A percentile compares a stretch with the other conserved stretches of the same genome.
Conservation (phyloP, 2,113 vertebrate genomes). For the Labrus mixtus region DNA sequence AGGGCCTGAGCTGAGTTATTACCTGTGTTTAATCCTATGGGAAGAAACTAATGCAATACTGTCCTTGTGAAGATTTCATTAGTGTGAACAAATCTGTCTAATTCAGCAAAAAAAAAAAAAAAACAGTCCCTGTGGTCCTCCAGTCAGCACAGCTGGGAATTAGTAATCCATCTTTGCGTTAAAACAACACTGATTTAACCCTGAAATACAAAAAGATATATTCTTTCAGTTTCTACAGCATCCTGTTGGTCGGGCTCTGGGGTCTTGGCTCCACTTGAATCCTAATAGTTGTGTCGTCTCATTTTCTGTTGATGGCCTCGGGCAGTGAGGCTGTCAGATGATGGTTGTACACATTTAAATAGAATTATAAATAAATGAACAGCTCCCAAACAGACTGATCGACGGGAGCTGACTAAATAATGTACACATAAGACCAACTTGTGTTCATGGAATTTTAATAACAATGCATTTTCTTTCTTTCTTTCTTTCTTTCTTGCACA, state of each 20-base stretch:
- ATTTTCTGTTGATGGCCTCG: conserved; percentile 29
- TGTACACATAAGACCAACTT: neutral
- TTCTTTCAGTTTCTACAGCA: neutral
- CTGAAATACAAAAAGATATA: no score
- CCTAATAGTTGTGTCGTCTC: conserved; percentile 8
- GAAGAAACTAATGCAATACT: conserved; percentile 11
- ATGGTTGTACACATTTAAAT: conserved; percentile 46
- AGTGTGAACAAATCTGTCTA: neutral
- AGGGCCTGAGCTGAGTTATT: conserved; percentile 25
- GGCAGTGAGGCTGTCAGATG: conserved; percentile 10
- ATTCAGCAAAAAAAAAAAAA: neutral
- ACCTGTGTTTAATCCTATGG: conserved; percentile 11
- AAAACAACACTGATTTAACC: neutral
- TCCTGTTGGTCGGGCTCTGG: neutral
- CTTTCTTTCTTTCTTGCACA: no score
- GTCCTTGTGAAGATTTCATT: conserved; percentile 28
- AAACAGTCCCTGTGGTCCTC: conserved; percentile 3
- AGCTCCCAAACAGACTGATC: conserved; percentile 22
- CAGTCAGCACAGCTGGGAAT: neutral
- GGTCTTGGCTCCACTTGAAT: conserved; percentile 3
- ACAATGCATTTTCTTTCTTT: conserved; percentile 5
- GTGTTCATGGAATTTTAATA: conserved; percentile 35
- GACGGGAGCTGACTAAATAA: neutral
- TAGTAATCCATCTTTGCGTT: neutral
- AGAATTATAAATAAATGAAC: conserved; percentile 76